A percentile compares a stretch with the other conserved stretches of the same genome.
Conservation (phyloP, 2,113 vertebrate genomes). For the Pungitius pungitius region DNA sequence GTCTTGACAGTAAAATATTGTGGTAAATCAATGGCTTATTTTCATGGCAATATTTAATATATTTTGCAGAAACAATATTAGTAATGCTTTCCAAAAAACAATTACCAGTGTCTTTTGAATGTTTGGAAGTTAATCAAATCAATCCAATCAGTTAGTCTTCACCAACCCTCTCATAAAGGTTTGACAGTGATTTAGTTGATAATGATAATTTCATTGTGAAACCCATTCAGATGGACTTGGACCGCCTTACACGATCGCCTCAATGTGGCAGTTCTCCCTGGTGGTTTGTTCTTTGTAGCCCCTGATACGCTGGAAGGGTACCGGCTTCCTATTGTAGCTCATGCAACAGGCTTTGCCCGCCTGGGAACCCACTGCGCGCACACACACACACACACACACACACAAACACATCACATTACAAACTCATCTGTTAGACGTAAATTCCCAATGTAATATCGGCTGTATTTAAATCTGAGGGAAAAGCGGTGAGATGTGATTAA, state of each 20-base stretch:
- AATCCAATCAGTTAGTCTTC: neutral
- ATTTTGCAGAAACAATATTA: neutral
- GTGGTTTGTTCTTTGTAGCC: slow-evolving; percentile 71
- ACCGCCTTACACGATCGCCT: slow-evolving; percentile 81
- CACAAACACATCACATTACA: neutral
- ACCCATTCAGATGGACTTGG: neutral
- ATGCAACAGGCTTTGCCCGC: slow-evolving; percentile 69
- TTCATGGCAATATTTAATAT: neutral
- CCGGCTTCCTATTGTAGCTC: slow-evolving; percentile 55
- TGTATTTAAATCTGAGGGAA: neutral
- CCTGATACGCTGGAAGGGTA: slow-evolving; percentile 58
- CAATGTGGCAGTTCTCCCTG: slow-evolving; percentile 72
- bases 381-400: neutral
- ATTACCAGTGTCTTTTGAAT: neutral
- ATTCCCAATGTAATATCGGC: neutral
- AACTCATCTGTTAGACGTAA: neutral
- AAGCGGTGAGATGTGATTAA: neutral
- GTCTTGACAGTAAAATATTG: slow-evolving; percentile 1
- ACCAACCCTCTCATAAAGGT: neutral
- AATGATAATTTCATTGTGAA: neutral
- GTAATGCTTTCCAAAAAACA: neutral
- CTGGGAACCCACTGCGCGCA: slow-evolving; percentile 38
- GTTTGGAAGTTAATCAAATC: slow-evolving; percentile 6
- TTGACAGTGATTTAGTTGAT: neutral
- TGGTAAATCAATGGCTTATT: slow-evolving; percentile 3